Percentiles rank a stretch among this genome's conserved stretches.
Evolutionary conservation across 2,888 invertebrate genomes (phyloP).

Genomic region (Phania funesta): DNA sequence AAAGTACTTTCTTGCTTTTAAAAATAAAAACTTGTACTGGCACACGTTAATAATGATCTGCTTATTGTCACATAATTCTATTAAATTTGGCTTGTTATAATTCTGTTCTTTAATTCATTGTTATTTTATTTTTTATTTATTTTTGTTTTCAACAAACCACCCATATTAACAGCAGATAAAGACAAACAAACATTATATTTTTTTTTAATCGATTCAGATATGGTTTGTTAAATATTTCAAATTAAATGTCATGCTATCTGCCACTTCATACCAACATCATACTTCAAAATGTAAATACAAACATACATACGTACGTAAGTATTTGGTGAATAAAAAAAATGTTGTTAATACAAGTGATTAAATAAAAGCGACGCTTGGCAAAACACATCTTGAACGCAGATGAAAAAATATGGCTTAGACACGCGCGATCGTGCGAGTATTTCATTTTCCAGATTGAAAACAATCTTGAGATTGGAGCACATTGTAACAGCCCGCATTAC

Average conservation of each 20-base stretch:
- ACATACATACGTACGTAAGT: too few species aligned
- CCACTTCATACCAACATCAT: neutral
- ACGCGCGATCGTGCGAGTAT: too few species aligned
- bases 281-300: neutral
- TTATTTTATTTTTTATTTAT: neutral
- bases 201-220: constrained; percentile 51
- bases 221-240: constrained; percentile 49
- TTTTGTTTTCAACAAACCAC: constrained; percentile 5
- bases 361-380: too few species aligned
- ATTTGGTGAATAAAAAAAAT: too few species aligned
- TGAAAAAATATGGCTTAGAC: neutral
- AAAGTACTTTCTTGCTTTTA: neutral
- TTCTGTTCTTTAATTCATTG: constrained; percentile 12
- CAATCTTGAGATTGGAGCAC: too few species aligned
- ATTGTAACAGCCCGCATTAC: too few species aligned
- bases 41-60: neutral
- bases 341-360: too few species aligned
- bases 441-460: too few species aligned
- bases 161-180: neutral
- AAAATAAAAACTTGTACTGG: neutral
- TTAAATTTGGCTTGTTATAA: constrained; percentile 47
- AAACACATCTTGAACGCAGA: neutral
- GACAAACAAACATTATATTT: constrained; percentile 15
- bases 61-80: constrained; percentile 49
- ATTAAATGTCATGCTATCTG: constrained; percentile 15